Evolutionary conservation across 1,140 invertebrate species (phyloP).

Genomic region (Dryas iulia): DNA sequence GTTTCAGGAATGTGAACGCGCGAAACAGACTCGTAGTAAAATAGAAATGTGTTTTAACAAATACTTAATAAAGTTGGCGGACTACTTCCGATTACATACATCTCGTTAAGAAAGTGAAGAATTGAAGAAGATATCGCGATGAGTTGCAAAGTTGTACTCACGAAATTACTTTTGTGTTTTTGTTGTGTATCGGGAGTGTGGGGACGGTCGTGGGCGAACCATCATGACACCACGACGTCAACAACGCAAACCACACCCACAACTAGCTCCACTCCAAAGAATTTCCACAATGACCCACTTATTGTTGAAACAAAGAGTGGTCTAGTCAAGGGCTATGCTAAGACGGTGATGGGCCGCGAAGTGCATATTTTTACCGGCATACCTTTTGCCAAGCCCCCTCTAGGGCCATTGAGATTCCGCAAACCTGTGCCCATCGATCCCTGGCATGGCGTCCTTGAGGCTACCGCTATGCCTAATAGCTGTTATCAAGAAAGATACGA

Average conservation of each 20-base stretch:
- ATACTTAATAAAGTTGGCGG: constrained; percentile 63
- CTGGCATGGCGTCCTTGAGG: constrained; percentile 92
- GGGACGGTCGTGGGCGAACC: constrained; percentile 77
- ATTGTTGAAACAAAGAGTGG: constrained; percentile 91
- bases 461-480: constrained; percentile 88
- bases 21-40: constrained; percentile 31
- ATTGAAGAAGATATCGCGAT: constrained; percentile 44
- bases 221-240: constrained; percentile 76
- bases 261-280: constrained; percentile 76
- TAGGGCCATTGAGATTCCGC: constrained; percentile 92
- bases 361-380: constrained; percentile 96
- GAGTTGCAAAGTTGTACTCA: constrained; percentile 63
- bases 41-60: constrained; percentile 71
- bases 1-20: constrained; percentile 56
- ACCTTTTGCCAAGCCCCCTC: constrained; percentile 96
- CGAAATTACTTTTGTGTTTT: constrained; percentile 63
- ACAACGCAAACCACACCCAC: constrained; percentile 78
- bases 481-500: constrained; percentile 93
- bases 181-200: constrained; percentile 48
- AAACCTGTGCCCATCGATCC: constrained; percentile 91
- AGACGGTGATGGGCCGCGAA: constrained; percentile 88
- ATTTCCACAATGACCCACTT: constrained; percentile 85
- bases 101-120: constrained; percentile 47
- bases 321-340: constrained; percentile 87
- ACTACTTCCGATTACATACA: constrained; percentile 67